Evolutionary conservation across 2,888 invertebrate genomes (phyloP).

Genomic region (Caenorhabditis angaria): DNA sequence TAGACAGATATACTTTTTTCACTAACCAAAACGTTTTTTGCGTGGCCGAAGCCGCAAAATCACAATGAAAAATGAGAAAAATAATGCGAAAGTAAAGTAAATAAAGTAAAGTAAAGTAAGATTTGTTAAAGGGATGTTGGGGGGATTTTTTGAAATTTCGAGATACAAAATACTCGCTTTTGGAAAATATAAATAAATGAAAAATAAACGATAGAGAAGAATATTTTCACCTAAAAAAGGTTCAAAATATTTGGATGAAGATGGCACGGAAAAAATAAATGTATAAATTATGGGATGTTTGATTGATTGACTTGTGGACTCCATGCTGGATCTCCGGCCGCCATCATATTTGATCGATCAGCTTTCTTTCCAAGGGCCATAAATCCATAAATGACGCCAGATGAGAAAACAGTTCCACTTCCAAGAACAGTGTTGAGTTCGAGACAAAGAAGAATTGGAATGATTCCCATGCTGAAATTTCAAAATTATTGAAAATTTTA

Average conservation of each 20-base stretch:
- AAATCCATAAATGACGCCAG: slow-evolving; percentile 89
- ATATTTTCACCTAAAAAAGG: background rate
- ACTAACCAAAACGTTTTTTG: slow-evolving; percentile 5
- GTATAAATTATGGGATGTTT: slow-evolving; percentile 46
- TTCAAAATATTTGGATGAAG: too few relatives aligned
- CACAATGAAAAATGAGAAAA: background rate
- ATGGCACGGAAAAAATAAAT: background rate
- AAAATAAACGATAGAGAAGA: background rate
- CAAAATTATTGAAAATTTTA: background rate
- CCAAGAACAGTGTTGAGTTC: slow-evolving; percentile 84
- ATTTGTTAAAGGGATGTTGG: background rate
- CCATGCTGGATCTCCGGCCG: slow-evolving; percentile 65
- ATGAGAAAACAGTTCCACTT: slow-evolving; percentile 86
- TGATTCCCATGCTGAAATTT: slow-evolving; percentile 82
- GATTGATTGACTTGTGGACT: slow-evolving; percentile 64
- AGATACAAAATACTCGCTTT: background rate
- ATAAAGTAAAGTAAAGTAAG: background rate
- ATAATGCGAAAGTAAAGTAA: background rate
- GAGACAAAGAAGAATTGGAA: slow-evolving; percentile 83
- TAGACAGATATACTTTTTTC: slow-evolving; percentile 4
- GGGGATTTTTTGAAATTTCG: background rate
- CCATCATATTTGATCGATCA: slow-evolving; percentile 71
- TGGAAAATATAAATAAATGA: background rate
- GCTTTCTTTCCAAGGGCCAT: slow-evolving; percentile 92
- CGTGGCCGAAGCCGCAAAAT: background rate